Evolutionary conservation across 2,888 invertebrate genomes (phyloP).

Genomic region (Andrena fulva): DNA sequence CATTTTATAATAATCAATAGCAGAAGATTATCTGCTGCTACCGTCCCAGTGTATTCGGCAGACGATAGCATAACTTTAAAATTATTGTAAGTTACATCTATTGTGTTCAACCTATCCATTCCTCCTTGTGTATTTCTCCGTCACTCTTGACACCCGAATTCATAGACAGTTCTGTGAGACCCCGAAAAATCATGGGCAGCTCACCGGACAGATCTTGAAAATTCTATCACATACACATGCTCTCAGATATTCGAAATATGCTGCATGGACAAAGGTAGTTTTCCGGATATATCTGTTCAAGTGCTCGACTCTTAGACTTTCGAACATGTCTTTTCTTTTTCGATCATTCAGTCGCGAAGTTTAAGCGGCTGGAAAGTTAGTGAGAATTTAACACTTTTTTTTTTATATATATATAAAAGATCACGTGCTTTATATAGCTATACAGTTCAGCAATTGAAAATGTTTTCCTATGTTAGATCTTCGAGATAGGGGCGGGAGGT

Average conservation of each 20-base stretch:
- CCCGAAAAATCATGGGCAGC: slow-evolving; percentile 13
- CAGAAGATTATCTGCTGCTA: slow-evolving; percentile 60
- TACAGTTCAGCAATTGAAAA: too few relatives aligned
- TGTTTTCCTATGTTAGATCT: too few relatives aligned
- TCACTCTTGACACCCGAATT: slow-evolving; percentile 3
- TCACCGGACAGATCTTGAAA: neutral
- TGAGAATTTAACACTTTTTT: too few relatives aligned
- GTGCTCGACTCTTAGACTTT: neutral
- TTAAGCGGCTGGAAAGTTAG: too few relatives aligned
- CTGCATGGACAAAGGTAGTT: neutral
- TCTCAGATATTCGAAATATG: neutral
- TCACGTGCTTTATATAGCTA: too few relatives aligned
- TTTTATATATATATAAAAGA: too few relatives aligned
- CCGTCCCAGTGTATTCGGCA: slow-evolving; percentile 72
- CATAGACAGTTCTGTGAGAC: neutral
- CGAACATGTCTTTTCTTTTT: too few relatives aligned
- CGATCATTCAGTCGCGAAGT: too few relatives aligned
- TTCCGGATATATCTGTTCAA: slow-evolving; percentile 1
- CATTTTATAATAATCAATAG: slow-evolving; percentile 59
- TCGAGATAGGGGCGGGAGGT: too few relatives aligned
- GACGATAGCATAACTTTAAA: slow-evolving; percentile 55
- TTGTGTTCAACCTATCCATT: slow-evolving; percentile 34
- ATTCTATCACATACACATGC: slow-evolving; percentile 17
- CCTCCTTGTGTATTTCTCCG: slow-evolving; percentile 2
- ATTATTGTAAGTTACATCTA: slow-evolving; percentile 29